Base-by-base conservation (phyloP, 2,113 vertebrate genomes). In the Mus musculus region DNA sequence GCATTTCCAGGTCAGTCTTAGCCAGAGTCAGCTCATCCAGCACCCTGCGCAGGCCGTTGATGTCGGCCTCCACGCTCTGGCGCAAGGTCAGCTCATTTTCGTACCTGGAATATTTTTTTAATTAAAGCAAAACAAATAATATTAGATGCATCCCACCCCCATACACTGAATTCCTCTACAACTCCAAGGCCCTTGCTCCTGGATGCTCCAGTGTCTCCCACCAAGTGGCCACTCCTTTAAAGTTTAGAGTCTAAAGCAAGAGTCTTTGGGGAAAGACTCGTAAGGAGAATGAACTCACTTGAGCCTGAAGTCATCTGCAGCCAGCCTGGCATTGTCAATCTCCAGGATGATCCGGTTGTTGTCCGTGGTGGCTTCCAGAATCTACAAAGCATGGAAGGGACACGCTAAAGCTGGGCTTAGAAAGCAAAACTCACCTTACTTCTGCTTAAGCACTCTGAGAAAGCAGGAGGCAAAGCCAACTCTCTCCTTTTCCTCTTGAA, bases 291-390 rank as follows among this genome's bases (percentile, higher is more conserved):
- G 33, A 65, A 98, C 98, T 98, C 97, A 99, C 99, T 99, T 99
- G 95, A 99, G 98, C 90, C 98, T 98, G 97, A 99, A 99, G 97
- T 99, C 99, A 0, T 99, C 99, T 0, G 99, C 99, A 42, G 99
- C 98, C 97, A 99, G 97, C 92, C 99, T 97, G 93, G 99, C 98
- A 0, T 99, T 99, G 97, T 99, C 99, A 0, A 99, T 98, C 97
- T 98, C 99, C 98, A 99, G 7, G 71, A 99, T 11, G 22, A 99
- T 81, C 36, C 97, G 96, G 96, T 98, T 98, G 56, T 99, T 99
- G 42, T 99, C 98, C 0, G 97, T 97, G 1, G 98, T 99, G 54
- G 98, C 96, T 19, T 92, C 94, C 78, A 96, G 94, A 89, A 99
- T 99, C 99, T 99, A 93, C 84, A 91, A 95, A 76, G 96, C n/a